Conservation (phyloP, 1,140 invertebrate genomes). For the Achroia grisella region DNA sequence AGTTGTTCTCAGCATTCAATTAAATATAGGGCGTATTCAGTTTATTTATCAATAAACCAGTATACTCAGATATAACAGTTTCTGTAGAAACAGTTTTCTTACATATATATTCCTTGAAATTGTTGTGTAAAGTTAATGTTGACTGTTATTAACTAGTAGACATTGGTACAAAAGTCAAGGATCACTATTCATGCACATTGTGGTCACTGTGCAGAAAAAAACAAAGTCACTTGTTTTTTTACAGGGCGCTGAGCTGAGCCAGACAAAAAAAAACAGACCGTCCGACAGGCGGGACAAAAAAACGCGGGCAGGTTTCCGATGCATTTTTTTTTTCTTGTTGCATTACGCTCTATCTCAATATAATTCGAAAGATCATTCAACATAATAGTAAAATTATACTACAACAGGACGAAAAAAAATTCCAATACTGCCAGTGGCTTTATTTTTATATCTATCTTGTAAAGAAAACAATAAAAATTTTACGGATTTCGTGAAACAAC, state of each 20-base stretch:
- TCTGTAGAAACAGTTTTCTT: too few species aligned
- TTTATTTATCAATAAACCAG: too few species aligned
- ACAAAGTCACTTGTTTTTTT: constrained; percentile 55
- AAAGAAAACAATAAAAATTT: constrained; percentile 65
- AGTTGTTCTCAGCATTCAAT: too few species aligned
- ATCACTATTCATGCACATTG: constrained; percentile 29
- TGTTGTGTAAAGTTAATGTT: too few species aligned
- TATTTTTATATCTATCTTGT: constrained; percentile 57
- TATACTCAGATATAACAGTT: too few species aligned
- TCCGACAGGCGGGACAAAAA: constrained; percentile 49
- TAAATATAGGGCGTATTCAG: too few species aligned
- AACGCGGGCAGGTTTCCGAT: constrained; percentile 68
- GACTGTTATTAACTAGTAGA: too few species aligned
- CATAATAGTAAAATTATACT: constrained; percentile 2
- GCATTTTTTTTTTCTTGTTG: constrained; percentile 53
- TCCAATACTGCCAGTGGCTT: constrained; percentile 25
- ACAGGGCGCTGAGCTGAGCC: constrained; percentile 41
- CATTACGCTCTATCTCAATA: constrained; percentile 2
- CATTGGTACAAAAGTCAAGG: constrained; percentile 19
- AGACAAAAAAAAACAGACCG: constrained; percentile 67
- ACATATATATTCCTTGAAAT: too few species aligned
- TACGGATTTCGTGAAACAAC: constrained; percentile 18
- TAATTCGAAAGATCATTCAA: constrained; percentile 8
- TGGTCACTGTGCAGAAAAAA: constrained; percentile 30
- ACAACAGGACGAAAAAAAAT: not conserved